These are phyloP conservation scores for Lepidochitona cinerea DNA, from an alignment of 2,888 invertebrate genomes.

Conservation along the genomic window DNA sequence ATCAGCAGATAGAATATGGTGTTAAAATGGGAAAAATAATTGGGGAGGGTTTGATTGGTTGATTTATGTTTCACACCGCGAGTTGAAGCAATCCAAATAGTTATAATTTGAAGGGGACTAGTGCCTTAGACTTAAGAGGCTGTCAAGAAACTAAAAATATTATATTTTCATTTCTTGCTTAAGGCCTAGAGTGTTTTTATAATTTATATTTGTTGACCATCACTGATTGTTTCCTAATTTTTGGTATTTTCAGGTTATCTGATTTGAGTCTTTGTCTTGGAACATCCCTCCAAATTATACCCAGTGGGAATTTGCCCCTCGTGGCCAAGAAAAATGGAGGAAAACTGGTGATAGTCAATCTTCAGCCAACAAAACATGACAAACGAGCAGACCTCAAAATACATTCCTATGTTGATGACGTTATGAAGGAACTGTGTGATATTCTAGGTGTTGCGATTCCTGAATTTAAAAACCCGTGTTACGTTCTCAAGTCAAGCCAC, in stretches of 20 bases:
- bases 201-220: too few relatives aligned
- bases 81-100: too few relatives aligned
- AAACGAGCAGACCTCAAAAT: constrained; percentile 91
- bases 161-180: too few relatives aligned
- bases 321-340: constrained; percentile 83
- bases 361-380: constrained; percentile 98
- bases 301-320: constrained; percentile 94
- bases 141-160: too few relatives aligned
- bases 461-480: constrained; percentile 75
- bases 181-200: too few relatives aligned
- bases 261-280: constrained; percentile 95
- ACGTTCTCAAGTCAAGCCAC: constrained; percentile 48
- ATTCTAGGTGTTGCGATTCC: constrained; percentile 82
- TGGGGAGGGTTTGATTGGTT: too few relatives aligned
- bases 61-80: too few relatives aligned
- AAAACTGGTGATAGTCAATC: constrained; percentile 91
- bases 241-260: constrained; percentile 80
- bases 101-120: too few relatives aligned
- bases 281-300: constrained; percentile 97
- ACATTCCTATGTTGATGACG: constrained; percentile 89
- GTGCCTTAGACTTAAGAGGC: too few relatives aligned
- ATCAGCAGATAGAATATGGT: too few relatives aligned
- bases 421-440: constrained; percentile 74
- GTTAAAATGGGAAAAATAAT: too few relatives aligned
- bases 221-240: constrained; percentile 10